Evolutionary conservation across 2,888 invertebrate genomes (phyloP), one percentile per base, ranked within the genome.

Genomic region (Teleogryllus oceanicus): DNA sequence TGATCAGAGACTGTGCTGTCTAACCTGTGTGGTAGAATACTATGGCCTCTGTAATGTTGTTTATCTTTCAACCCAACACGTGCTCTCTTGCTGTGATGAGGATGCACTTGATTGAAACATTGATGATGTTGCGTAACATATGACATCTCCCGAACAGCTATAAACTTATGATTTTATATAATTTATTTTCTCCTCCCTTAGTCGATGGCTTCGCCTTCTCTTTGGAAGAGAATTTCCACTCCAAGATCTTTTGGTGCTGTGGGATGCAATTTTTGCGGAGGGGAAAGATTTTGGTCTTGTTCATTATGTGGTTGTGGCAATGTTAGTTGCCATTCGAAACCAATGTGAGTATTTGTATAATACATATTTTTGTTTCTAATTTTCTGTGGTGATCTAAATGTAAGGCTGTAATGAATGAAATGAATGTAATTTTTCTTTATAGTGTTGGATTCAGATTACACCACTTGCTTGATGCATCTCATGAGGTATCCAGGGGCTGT

Each of bases 211-310:
- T 50, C 90, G 95, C 10, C 87, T 96, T 80, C 87, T 96, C 20
- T 96, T 96, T 87, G 95, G 95, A 0, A 89, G 96, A 4, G 96
- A 96, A 87, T 95, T 95, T 87, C 91, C 93, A 2, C 90, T 95
- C 81, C 89, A 92, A 78, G 95, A 95, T 84, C 87, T 95, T 78
- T 89, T 96, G 1, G 90, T 92, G 78, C 86, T 96, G 11, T 96
- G 96, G 96, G 95, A 96, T 84, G 94, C 94, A 80, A 90, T 95
- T 82, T 94, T 96, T 88, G 91, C 94, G 0, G 93, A 93, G 84
- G 92, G 92, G 77, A 86, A 88, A 82, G 87, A 87, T 79, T 89
- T 90, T 82, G 87, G 88, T 80, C 85, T 90, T 76, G 88, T 92
- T 20, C 91, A 93, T 85, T 93, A 92, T 84, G 89, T 96, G 78